Evolutionary conservation across 2,888 invertebrate species (phyloP).

Genomic region (Pogonocherus hispidulus): DNA sequence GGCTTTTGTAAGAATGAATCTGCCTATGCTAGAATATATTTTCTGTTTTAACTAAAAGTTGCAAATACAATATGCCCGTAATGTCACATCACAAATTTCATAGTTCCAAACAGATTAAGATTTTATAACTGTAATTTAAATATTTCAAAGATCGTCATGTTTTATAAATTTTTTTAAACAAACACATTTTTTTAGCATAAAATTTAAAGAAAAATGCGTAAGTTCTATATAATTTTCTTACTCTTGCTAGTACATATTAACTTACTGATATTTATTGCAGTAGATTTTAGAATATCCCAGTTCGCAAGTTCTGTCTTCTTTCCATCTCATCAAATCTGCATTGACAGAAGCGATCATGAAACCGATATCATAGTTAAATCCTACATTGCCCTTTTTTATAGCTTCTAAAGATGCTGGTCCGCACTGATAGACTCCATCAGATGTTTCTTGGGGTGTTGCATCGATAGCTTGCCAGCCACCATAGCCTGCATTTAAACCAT

Average conservation of each 20-base stretch:
- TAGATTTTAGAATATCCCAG: conserved; percentile 79
- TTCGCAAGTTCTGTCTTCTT: conserved; percentile 75
- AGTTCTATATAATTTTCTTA: no score
- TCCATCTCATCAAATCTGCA: conserved; percentile 87
- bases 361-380: conserved; percentile 80
- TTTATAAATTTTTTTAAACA: no score
- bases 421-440: conserved; percentile 80
- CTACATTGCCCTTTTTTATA: conserved; percentile 82
- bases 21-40: conserved; percentile 75
- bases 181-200: no score
- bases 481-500: conserved; percentile 71
- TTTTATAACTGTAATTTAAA: no score
- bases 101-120: neutral
- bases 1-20: conserved; percentile 81
- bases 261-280: conserved; percentile 81
- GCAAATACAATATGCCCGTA: neutral
- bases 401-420: conserved; percentile 87
- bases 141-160: no score
- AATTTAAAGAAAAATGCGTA: no score
- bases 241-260: no score
- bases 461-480: conserved; percentile 94
- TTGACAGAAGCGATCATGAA: conserved; percentile 88
- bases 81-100: neutral
- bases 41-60: neutral
- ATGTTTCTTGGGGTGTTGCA: conserved; percentile 87